These are phyloP conservation scores for Antennarius maculatus DNA, from an alignment of 2,797 vertebrate genomes.

Conservation along the genomic window DNA sequence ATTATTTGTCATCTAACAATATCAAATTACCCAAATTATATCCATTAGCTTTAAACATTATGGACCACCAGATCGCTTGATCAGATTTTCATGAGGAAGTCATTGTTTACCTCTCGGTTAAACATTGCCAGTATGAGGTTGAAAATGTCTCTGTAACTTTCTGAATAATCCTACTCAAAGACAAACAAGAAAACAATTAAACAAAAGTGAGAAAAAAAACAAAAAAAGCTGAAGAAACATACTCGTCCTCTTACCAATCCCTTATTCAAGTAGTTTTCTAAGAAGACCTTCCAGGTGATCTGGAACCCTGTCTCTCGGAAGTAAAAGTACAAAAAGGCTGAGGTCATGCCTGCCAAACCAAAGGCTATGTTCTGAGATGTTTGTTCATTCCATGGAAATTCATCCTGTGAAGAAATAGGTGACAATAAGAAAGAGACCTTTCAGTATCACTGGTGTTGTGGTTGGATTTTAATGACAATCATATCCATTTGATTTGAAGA, in stretches of 20 bases:
- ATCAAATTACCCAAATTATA: no score
- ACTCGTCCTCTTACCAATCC: constrained; percentile 77
- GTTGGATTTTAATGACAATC: neutral
- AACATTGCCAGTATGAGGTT: no score
- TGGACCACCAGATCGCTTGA: no score
- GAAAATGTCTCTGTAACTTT: no score
- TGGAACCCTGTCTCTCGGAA: constrained; percentile 79
- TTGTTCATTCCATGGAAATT: constrained; percentile 79
- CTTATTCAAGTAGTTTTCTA: constrained; percentile 79
- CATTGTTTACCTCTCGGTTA: no score
- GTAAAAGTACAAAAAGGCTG: constrained; percentile 78
- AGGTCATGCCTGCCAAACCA: constrained; percentile 72
- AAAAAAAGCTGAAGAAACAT: neutral
- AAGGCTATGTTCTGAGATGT: constrained; percentile 67
- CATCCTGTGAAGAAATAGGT: constrained; percentile 63
- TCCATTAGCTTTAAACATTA: no score
- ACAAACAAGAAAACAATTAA: no score
- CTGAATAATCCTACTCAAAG: no score
- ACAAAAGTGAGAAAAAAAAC: neutral
- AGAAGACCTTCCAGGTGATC: constrained; percentile 86
- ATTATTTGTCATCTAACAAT: no score
- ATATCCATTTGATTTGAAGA: neutral
- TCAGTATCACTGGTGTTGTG: neutral
- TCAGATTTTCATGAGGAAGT: no score
- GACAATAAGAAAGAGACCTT: neutral